Evolutionary conservation across 2,113 vertebrate genomes (phyloP).

Genomic region (Cyprinus carpio): DNA sequence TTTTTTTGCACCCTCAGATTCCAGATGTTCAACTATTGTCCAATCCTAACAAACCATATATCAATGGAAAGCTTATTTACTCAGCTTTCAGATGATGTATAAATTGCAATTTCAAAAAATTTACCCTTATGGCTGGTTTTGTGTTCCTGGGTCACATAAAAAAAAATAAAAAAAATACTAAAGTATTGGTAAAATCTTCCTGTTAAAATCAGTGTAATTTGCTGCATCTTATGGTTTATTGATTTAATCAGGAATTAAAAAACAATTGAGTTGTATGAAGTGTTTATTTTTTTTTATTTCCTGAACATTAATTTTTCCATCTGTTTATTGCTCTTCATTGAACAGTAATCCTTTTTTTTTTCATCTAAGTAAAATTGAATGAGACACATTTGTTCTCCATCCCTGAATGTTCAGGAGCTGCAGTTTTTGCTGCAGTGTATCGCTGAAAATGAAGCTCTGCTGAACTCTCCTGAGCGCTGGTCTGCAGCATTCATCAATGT

Average conservation of each 20-base stretch:
- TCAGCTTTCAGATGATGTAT: too few species aligned
- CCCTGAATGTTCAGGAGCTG: constrained; percentile 82
- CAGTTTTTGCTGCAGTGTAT: constrained; percentile 82
- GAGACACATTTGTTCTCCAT: background rate
- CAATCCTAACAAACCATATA: too few species aligned
- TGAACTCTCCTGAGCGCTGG: constrained; percentile 88
- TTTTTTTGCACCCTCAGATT: too few species aligned
- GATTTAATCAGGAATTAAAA: background rate
- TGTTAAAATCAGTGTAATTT: background rate
- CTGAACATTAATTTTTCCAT: background rate
- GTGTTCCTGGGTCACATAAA: too few species aligned
- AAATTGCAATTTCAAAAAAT: too few species aligned
- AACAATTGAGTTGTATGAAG: background rate
- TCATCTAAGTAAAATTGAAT: background rate
- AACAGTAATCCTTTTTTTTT: background rate
- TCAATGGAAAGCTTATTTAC: too few species aligned
- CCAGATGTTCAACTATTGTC: too few species aligned
- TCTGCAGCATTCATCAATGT: constrained; percentile 86
- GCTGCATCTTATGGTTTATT: background rate
- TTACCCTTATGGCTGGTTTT: too few species aligned
- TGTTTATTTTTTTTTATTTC: background rate
- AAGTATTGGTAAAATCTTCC: background rate
- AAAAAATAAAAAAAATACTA: background rate
- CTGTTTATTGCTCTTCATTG: background rate
- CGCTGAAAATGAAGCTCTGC: constrained; percentile 85